These are phyloP conservation scores for Drosophila dunni DNA, from an alignment of 1,140 invertebrate genomes.

Conservation along the genomic window DNA sequence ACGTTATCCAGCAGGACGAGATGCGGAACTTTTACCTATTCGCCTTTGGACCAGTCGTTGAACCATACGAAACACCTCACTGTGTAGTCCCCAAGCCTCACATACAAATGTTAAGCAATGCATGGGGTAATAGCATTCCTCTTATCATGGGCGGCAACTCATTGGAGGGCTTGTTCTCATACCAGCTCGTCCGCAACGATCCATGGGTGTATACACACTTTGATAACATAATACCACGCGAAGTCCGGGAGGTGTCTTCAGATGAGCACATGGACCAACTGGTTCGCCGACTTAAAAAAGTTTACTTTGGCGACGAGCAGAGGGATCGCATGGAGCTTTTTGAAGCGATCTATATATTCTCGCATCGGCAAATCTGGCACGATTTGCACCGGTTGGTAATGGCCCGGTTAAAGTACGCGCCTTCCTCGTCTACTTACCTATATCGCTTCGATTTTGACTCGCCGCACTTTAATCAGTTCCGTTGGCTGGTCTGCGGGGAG, in stretches of 20 bases:
- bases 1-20: slow-evolving; percentile 60
- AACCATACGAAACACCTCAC: slow-evolving; percentile 67
- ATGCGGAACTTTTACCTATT: slow-evolving; percentile 49
- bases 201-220: slow-evolving; percentile 56
- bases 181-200: slow-evolving; percentile 45
- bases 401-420: slow-evolving; percentile 67
- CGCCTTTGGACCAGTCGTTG: slow-evolving; percentile 68
- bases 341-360: slow-evolving; percentile 66
- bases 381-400: slow-evolving; percentile 75
- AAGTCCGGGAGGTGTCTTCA: slow-evolving; percentile 52
- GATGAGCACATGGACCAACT: slow-evolving; percentile 50
- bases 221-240: slow-evolving; percentile 58
- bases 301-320: slow-evolving; percentile 63
- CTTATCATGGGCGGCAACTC: slow-evolving; percentile 84
- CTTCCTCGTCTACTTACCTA: slow-evolving; percentile 72
- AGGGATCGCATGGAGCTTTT: slow-evolving; percentile 57
- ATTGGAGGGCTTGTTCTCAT: slow-evolving; percentile 72
- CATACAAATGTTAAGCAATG: slow-evolving; percentile 46
- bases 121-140: slow-evolving; percentile 84
- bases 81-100: slow-evolving; percentile 67
- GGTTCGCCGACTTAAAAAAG: slow-evolving; percentile 48
- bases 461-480: slow-evolving; percentile 67
- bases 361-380: slow-evolving; percentile 82
- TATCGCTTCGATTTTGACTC: slow-evolving; percentile 85
- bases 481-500: slow-evolving; percentile 73